Percentiles rank a stretch among this genome's conserved stretches.
Evolutionary conservation across 2,113 vertebrate species (phyloP).

Genomic region (Strix aluco): DNA sequence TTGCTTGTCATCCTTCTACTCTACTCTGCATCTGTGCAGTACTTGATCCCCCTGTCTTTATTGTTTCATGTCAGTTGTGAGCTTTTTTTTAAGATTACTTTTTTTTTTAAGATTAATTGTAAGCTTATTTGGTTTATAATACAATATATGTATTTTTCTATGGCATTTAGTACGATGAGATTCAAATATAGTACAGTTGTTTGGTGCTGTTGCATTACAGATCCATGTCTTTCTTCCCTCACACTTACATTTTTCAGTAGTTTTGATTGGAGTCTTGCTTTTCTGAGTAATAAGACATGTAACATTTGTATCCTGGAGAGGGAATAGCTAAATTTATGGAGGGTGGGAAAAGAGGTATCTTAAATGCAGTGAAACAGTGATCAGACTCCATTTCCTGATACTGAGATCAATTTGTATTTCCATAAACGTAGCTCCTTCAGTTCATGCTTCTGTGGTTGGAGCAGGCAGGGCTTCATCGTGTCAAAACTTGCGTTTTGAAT

Average conservation of each 20-base stretch:
- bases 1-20: neutral
- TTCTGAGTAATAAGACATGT: neutral
- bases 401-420: neutral
- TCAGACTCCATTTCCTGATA: neutral
- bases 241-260: neutral
- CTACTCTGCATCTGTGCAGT: neutral
- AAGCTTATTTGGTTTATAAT: neutral
- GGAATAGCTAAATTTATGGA: neutral
- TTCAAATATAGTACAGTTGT: neutral
- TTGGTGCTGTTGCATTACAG: neutral
- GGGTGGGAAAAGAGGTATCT: neutral
- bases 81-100: neutral
- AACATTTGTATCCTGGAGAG: neutral
- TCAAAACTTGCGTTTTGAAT: neutral
- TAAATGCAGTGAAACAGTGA: neutral
- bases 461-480: neutral
- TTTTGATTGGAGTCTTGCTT: neutral
- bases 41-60: accelerated
- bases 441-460: neutral
- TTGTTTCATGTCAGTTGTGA: neutral
- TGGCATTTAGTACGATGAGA: neutral
- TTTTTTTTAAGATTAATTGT: neutral
- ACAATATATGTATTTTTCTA: neutral
- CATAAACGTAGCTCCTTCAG: neutral
- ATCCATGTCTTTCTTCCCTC: neutral